A percentile compares a stretch with the other conserved stretches of the same genome.
These are phyloP conservation scores for Megaustenia siamemsis DNA, from an alignment of 2,888 invertebrate species.

Conservation along the genomic window DNA sequence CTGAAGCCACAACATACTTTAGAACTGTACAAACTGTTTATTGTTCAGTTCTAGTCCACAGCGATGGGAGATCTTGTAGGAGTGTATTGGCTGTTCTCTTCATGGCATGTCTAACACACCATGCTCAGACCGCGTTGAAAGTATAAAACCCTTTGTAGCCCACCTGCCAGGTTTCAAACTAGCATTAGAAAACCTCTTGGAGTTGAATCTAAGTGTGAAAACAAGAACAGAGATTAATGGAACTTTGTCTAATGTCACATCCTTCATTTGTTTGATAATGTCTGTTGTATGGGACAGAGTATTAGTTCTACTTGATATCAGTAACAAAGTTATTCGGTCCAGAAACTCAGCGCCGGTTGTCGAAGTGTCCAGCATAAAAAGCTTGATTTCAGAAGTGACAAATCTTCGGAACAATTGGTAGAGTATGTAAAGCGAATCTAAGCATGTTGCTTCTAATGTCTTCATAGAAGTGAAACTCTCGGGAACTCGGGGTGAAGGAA, in stretches of 20 bases:
- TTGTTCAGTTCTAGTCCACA: neutral
- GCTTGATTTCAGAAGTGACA: too few relatives aligned
- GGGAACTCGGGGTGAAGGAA: too few relatives aligned
- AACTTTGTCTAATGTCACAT: neutral
- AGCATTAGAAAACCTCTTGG: neutral
- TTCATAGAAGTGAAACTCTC: too few relatives aligned
- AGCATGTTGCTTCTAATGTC: too few relatives aligned
- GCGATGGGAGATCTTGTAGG: neutral
- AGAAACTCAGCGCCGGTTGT: too few relatives aligned
- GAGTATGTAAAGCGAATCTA: too few relatives aligned
- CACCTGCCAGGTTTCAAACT: neutral
- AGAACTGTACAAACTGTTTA: neutral
- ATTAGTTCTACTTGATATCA: neutral
- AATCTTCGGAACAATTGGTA: too few relatives aligned
- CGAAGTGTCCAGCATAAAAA: too few relatives aligned
- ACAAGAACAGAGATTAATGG: neutral
- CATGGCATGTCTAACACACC: neutral
- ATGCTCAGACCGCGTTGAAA: conserved; percentile 1
- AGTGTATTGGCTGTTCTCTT: neutral
- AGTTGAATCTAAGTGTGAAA: neutral
- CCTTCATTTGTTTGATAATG: neutral
- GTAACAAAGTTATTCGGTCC: neutral
- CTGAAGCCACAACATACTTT: neutral
- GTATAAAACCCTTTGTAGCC: neutral
- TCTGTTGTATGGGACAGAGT: neutral